Evolutionary conservation across 1,140 invertebrate genomes (phyloP).

Genomic region (Leptinotarsa undecemlineata): DNA sequence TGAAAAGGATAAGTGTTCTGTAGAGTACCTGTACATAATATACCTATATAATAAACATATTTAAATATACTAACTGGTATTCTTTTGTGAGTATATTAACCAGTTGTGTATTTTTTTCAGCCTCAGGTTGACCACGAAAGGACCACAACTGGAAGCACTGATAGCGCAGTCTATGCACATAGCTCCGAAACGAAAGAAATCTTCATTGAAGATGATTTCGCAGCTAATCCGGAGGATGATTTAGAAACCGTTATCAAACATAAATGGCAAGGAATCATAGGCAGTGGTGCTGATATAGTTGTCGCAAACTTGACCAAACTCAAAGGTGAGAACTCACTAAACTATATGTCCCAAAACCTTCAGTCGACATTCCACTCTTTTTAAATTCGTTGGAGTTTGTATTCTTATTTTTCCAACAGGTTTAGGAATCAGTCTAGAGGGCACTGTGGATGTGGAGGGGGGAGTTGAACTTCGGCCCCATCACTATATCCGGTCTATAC

Average conservation of each 20-base stretch:
- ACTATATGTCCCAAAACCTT: too few species aligned
- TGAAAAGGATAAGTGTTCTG: too few species aligned
- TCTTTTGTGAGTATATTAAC: not conserved
- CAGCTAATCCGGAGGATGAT: constrained; percentile 57
- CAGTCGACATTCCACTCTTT: too few species aligned
- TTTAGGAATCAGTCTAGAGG: constrained; percentile 89
- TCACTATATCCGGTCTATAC: constrained; percentile 84
- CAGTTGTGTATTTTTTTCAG: not conserved
- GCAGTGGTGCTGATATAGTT: constrained; percentile 71
- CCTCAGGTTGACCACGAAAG: constrained; percentile 61
- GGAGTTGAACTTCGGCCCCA: constrained; percentile 81
- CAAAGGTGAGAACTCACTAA: constrained; percentile 60
- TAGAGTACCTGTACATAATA: too few species aligned
- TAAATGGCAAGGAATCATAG: constrained; percentile 75
- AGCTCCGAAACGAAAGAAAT: constrained; percentile 61
- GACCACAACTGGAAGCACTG: constrained; percentile 67
- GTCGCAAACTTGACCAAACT: constrained; percentile 84
- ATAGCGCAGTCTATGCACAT: constrained; percentile 59
- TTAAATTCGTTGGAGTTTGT: not conserved
- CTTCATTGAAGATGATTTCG: constrained; percentile 62
- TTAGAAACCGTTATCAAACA: constrained; percentile 64
- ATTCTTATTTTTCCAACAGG: constrained; percentile 23
- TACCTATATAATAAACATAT: not conserved
- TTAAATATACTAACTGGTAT: not conserved
- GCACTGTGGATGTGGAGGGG: constrained; percentile 86